Evolutionary conservation across 2,888 invertebrate species (phyloP).

Genomic region (Microctonus brassicae): DNA sequence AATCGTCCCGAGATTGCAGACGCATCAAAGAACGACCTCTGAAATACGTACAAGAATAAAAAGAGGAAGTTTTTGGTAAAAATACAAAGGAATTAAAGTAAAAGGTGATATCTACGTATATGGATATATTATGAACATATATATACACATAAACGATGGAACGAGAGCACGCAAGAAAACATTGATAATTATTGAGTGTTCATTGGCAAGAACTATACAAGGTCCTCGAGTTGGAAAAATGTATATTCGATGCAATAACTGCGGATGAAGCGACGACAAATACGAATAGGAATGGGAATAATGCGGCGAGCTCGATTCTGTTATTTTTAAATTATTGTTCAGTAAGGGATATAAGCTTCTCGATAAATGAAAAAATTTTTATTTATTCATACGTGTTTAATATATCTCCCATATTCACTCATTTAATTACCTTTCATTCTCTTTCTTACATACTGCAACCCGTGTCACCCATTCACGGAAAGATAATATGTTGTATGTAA

Average conservation of each 20-base stretch:
- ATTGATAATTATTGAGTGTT: neutral
- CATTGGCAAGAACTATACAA: neutral
- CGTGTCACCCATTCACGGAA: conserved; percentile 5
- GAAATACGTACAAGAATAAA: conserved; percentile 62
- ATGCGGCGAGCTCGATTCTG: conserved; percentile 24
- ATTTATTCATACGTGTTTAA: neutral
- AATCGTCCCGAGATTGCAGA: conserved; percentile 60
- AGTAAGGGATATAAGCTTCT: neutral
- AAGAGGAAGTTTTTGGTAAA: conserved; percentile 41
- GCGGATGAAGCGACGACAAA: neutral
- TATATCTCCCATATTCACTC: neutral
- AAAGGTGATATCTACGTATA: conserved; percentile 4
- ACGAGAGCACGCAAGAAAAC: conserved; percentile 30
- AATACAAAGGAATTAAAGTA: conserved; percentile 38
- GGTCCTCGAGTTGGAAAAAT: neutral
- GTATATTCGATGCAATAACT: conserved; percentile 6
- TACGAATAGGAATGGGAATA: neutral
- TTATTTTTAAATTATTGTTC: conserved; percentile 2
- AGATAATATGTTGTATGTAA: neutral
- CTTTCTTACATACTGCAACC: conserved; percentile 7
- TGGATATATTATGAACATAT: neutral
- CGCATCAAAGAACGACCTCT: conserved; percentile 60
- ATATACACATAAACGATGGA: conserved; percentile 26
- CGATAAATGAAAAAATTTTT: neutral
- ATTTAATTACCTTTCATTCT: conserved; percentile 2